Evolutionary conservation across 92 coral and sea anemone species (phyloP).

Genomic region (Epizoanthus illoricatus): DNA sequence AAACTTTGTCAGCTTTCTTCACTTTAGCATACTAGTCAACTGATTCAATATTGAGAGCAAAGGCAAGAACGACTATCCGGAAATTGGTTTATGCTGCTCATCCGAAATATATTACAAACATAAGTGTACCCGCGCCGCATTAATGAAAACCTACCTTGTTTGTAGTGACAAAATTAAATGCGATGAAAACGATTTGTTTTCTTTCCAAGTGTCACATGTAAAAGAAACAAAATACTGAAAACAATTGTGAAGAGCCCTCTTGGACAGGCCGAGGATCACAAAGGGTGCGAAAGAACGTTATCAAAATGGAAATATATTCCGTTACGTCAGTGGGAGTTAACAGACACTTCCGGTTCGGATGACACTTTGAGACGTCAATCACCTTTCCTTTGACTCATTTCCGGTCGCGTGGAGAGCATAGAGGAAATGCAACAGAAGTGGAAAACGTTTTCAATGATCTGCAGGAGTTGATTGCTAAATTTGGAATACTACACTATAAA

Average conservation of each 20-base stretch:
- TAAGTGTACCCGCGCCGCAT: no score
- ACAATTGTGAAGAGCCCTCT: no score
- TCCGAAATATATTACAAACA: neutral
- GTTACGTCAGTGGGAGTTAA: constrained; percentile 10
- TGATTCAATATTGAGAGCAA: no score
- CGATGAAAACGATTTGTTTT: neutral
- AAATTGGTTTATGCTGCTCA: neutral
- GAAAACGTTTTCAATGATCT: no score
- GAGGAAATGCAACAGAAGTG: no score
- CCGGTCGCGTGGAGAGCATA: constrained; percentile 1
- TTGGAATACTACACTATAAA: neutral
- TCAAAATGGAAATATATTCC: neutral
- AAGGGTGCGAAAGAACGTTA: no score
- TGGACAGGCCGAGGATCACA: no score
- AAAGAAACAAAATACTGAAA: neutral
- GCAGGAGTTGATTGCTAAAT: constrained; percentile 2
- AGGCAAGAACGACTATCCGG: neutral
- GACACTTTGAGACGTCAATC: neutral
- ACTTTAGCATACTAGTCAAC: no score
- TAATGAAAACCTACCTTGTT: neutral
- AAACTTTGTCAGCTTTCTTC: no score
- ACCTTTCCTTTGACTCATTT: neutral
- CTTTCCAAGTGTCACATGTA: neutral
- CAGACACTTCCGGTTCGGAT: neutral
- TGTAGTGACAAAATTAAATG: neutral